Evolutionary conservation across 1,140 invertebrate species (phyloP).

Genomic region (Caerostris extrusa): DNA sequence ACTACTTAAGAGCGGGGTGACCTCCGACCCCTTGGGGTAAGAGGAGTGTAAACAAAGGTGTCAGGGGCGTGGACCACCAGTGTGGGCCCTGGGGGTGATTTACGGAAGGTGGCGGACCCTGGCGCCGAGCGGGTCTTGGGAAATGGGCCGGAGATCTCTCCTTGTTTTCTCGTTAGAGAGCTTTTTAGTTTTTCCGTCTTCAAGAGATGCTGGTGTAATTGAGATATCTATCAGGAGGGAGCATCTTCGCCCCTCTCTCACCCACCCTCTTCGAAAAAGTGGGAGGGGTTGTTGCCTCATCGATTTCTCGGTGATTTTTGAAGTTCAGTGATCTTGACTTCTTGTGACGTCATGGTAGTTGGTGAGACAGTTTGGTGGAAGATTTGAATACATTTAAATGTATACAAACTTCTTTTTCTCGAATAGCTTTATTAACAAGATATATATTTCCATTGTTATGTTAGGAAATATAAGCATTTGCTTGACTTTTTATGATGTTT

Average conservation of each 20-base stretch:
- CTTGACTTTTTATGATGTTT: too few relatives aligned
- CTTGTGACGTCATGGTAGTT: background rate
- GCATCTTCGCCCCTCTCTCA: too few relatives aligned
- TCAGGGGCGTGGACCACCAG: slow-evolving; percentile 72
- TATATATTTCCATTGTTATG: too few relatives aligned
- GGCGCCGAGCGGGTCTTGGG: slow-evolving; percentile 70
- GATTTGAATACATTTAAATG: too few relatives aligned
- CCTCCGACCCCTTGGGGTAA: slow-evolving; percentile 26
- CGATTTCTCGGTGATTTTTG: background rate
- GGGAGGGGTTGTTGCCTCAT: background rate
- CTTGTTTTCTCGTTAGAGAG: slow-evolving; percentile 58
- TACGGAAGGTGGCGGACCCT: slow-evolving; percentile 64
- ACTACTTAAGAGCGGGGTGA: slow-evolving; percentile 53
- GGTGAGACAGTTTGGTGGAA: too few relatives aligned
- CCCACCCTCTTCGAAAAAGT: background rate
- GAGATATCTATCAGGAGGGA: slow-evolving; percentile 47
- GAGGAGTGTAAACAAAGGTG: slow-evolving; percentile 63
- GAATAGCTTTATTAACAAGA: too few relatives aligned
- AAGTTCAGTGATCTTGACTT: background rate
- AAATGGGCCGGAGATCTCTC: slow-evolving; percentile 49
- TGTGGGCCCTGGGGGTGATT: slow-evolving; percentile 60
- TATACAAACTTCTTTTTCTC: too few relatives aligned
- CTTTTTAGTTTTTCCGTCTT: background rate
- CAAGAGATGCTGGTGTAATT: slow-evolving; percentile 15
- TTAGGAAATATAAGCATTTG: too few relatives aligned